These are phyloP conservation scores for Tiliacea citrago DNA, from an alignment of 2,888 invertebrate species.

Conservation along the genomic window DNA sequence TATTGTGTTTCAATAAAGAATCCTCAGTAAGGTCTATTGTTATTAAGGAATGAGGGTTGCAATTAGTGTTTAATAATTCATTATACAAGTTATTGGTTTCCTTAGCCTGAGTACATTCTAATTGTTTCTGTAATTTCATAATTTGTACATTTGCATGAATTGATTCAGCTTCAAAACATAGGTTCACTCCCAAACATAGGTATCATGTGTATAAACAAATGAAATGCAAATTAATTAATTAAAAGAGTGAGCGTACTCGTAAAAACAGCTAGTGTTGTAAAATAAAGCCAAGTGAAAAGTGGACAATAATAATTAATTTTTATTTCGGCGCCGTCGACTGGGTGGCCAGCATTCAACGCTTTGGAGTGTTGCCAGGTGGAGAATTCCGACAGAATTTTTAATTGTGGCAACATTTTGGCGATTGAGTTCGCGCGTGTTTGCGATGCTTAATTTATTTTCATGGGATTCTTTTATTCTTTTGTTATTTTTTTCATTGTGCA, in stretches of 20 bases:
- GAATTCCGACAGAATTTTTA: conserved; percentile 68
- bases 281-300: conserved; percentile 62
- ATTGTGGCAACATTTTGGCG: conserved; percentile 71
- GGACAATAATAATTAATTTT: conserved; percentile 71
- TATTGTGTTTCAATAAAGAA: no score
- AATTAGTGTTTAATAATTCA: no score
- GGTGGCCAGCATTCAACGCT: conserved; percentile 66
- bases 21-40: no score
- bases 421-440: conserved; percentile 66
- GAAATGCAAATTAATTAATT: conserved; percentile 59
- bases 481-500: conserved; percentile 22
- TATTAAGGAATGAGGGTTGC: no score
- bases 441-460: conserved; percentile 63
- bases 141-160: no score
- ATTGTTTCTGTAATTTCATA: no score
- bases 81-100: no score
- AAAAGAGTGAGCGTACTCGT: conserved; percentile 48
- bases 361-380: conserved; percentile 71
- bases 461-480: conserved; percentile 23
- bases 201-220: conserved; percentile 34
- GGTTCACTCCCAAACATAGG: conserved; percentile 22
- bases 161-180: no score
- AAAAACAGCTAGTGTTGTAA: conserved; percentile 54
- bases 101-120: no score
- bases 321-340: conserved; percentile 66